Evolutionary conservation across 1,140 invertebrate species (phyloP).

Genomic region (Melipona quadrifasciata): DNA sequence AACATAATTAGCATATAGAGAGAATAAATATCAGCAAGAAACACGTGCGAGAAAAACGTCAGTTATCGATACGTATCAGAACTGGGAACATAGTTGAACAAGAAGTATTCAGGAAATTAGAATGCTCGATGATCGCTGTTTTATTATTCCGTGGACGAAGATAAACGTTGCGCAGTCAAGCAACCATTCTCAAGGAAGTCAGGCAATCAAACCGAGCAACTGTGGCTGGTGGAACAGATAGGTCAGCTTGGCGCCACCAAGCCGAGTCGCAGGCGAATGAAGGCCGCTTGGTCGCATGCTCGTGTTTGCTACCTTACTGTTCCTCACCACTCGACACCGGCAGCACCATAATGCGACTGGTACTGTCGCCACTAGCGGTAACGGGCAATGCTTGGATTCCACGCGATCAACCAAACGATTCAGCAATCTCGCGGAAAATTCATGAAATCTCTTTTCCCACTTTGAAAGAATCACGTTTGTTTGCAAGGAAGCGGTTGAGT

Average conservation of each 20-base stretch:
- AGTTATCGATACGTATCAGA: not conserved
- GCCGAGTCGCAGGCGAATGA: conserved; percentile 64
- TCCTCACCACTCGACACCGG: conserved; percentile 33
- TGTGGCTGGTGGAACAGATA: conserved; percentile 66
- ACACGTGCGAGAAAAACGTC: too few species aligned
- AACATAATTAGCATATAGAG: not conserved
- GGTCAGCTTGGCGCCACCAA: conserved; percentile 75
- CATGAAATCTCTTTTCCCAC: not conserved
- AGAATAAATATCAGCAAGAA: not conserved
- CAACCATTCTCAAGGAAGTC: conserved; percentile 34
- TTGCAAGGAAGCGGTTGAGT: not conserved
- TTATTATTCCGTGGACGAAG: not conserved
- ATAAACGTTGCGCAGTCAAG: conserved; percentile 11
- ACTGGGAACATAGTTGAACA: not conserved
- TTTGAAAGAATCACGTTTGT: not conserved
- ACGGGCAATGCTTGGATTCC: conserved; percentile 25
- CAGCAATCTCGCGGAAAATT: too few species aligned
- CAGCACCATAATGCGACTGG: conserved; percentile 32
- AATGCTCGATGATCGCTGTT: not conserved
- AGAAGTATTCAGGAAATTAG: not conserved
- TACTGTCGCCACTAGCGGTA: conserved; percentile 40
- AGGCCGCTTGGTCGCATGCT: conserved; percentile 64
- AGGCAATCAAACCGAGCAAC: conserved; percentile 27
- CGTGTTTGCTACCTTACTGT: conserved; percentile 38
- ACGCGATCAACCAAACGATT: not conserved